phyloP scores from a whole-genome alignment of 2,888 invertebrate genomes.

The Pollenia angustigena region DNA sequence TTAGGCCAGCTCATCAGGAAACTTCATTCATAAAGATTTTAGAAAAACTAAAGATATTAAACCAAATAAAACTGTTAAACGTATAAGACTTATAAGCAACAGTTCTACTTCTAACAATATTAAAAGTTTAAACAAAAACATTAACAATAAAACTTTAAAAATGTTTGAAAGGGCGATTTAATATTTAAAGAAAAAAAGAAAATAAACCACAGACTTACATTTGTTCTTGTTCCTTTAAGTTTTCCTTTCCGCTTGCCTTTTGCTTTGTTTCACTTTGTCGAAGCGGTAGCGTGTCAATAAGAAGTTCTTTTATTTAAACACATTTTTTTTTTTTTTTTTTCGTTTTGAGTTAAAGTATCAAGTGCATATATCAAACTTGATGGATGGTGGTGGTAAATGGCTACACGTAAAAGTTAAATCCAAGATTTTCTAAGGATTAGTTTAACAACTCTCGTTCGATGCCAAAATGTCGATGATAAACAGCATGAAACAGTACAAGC shows the following conservation, averaged over 20 bases:
- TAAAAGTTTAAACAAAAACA: too few species aligned
- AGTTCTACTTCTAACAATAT: too few species aligned
- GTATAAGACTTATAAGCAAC: too few species aligned
- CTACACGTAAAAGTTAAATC: constrained; percentile 36
- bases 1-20: too few species aligned
- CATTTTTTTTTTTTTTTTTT: background rate
- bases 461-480: constrained; percentile 23
- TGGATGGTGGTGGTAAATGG: background rate
- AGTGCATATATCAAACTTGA: background rate
- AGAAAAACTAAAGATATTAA: too few species aligned
- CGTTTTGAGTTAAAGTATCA: background rate
- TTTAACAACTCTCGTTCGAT: constrained; percentile 26
- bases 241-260: background rate
- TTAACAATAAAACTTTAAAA: too few species aligned
- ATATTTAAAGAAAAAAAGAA: too few species aligned
- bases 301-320: constrained; percentile 45
- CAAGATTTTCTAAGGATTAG: constrained; percentile 54
- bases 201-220: constrained; percentile 59
- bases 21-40: too few species aligned
- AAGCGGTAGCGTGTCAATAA: constrained; percentile 41
- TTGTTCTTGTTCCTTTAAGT: constrained; percentile 12
- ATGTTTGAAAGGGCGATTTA: too few species aligned
- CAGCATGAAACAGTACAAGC: constrained; percentile 5
- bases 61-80: too few species aligned
- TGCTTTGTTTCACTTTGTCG: background rate